Percentiles rank a stretch among this genome's conserved stretches.
These are phyloP conservation scores for Diorhabda sublineata DNA, from an alignment of 1,140 invertebrate species.

Conservation along the genomic window DNA sequence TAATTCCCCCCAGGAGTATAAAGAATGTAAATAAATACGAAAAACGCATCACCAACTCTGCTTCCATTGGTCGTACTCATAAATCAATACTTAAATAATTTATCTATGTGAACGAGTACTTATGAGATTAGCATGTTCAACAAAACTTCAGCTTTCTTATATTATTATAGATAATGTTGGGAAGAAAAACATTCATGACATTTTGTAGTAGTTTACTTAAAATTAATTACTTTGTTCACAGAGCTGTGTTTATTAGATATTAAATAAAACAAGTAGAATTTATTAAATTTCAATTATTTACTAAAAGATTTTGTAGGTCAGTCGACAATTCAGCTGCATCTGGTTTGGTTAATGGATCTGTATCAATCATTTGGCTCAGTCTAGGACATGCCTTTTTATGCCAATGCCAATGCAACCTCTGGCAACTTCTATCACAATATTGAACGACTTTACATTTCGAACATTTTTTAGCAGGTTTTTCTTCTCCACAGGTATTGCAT, in stretches of 20 bases:
- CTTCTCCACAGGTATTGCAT: constrained; percentile 86
- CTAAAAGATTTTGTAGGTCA: constrained; percentile 26
- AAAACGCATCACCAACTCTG: too few relatives aligned
- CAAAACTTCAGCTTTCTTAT: too few relatives aligned
- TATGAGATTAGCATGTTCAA: too few relatives aligned
- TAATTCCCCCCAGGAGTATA: too few relatives aligned
- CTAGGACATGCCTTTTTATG: constrained; percentile 85
- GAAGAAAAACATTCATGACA: background rate
- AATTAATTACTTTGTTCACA: background rate
- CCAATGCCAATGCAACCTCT: constrained; percentile 91
- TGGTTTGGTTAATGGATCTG: constrained; percentile 10
- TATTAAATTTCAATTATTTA: constrained; percentile 15
- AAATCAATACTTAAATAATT: too few relatives aligned
- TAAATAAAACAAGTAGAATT: background rate
- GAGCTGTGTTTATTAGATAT: background rate
- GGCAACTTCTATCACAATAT: constrained; percentile 93
- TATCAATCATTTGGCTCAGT: constrained; percentile 43
- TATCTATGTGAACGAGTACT: too few relatives aligned
- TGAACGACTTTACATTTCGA: constrained; percentile 90
- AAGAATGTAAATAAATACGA: too few relatives aligned
- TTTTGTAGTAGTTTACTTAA: background rate
- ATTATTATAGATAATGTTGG: background rate
- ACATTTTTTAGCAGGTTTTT: constrained; percentile 87
- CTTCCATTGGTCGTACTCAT: too few relatives aligned
- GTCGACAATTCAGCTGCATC: constrained; percentile 20